A percentile compares a stretch with the other conserved stretches of the same genome.
Conservation (phyloP, 2,888 invertebrate species). For the Micropterix aruncella region DNA sequence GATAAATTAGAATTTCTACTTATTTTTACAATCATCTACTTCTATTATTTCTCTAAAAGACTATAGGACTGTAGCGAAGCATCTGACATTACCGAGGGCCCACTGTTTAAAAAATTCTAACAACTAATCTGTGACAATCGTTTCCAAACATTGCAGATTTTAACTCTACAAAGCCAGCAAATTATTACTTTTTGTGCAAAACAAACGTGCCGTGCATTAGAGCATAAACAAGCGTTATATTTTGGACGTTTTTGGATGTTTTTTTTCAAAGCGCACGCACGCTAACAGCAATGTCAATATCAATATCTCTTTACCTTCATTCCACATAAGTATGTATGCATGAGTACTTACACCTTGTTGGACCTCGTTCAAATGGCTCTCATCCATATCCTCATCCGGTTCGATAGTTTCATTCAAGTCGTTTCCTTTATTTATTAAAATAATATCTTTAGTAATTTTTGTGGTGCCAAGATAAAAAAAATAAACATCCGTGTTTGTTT, state of each 20-base stretch:
- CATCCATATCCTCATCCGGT: not conserved
- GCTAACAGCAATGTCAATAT: too few relatives aligned
- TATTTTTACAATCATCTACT: too few relatives aligned
- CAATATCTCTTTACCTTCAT: not conserved
- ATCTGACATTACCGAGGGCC: too few relatives aligned
- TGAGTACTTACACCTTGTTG: not conserved
- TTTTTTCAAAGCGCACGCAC: too few relatives aligned
- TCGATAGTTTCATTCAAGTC: not conserved
- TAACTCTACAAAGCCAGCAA: not conserved
- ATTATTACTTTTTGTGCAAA: not conserved
- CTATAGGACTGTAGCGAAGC: too few relatives aligned
- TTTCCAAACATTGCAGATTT: too few relatives aligned
- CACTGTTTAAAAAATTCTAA: too few relatives aligned
- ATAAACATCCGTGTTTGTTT: not conserved
- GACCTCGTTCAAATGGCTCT: not conserved
- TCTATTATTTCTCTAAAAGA: too few relatives aligned
- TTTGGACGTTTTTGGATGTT: too few relatives aligned
- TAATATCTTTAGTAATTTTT: not conserved
- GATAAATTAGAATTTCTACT: too few relatives aligned
- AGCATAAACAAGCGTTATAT: too few relatives aligned
- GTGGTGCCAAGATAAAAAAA: not conserved
- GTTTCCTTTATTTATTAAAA: not conserved
- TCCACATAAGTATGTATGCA: not conserved
- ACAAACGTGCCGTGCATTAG: not conserved
- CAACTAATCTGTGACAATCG: too few relatives aligned